phyloP scores from a whole-genome alignment of 1,140 invertebrate species.

The Brachionus koreanus region DNA sequence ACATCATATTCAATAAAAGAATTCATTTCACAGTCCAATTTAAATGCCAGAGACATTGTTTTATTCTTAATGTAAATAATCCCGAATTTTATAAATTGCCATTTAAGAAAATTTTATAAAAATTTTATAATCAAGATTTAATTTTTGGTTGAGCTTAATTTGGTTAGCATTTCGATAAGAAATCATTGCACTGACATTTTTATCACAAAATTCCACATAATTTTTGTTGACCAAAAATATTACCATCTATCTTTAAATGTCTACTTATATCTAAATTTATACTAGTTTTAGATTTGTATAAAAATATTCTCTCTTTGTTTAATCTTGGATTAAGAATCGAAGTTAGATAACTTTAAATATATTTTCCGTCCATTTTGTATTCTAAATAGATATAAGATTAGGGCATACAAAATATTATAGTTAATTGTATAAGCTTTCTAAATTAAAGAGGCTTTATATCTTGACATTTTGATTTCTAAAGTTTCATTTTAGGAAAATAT shows the following conservation, averaged over 20 bases:
- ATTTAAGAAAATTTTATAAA: not conserved
- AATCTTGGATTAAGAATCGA: not conserved
- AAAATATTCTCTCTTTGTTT: not conserved
- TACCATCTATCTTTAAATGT: not conserved
- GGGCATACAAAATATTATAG: not conserved
- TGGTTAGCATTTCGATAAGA: not conserved
- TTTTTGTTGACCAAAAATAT: not conserved
- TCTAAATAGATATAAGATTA: not conserved
- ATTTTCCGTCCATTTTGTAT: not conserved
- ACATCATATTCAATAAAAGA: not conserved
- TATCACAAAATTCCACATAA: not conserved
- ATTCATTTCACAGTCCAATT: not conserved
- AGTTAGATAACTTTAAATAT: not conserved
- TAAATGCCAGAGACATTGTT: not conserved
- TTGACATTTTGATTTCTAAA: not conserved
- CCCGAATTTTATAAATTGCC: not conserved
- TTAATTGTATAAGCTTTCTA: slow-evolving; percentile 35
- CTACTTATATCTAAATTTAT: not conserved
- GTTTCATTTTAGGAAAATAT: not conserved
- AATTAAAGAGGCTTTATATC: not conserved
- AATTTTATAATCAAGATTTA: not conserved
- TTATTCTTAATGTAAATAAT: not conserved
- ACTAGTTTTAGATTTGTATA: not conserved
- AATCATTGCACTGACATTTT: not conserved
- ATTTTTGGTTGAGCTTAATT: not conserved